Evolutionary conservation across 2,113 vertebrate genomes (phyloP).

Genomic region (Gymnocephalus cernua): DNA sequence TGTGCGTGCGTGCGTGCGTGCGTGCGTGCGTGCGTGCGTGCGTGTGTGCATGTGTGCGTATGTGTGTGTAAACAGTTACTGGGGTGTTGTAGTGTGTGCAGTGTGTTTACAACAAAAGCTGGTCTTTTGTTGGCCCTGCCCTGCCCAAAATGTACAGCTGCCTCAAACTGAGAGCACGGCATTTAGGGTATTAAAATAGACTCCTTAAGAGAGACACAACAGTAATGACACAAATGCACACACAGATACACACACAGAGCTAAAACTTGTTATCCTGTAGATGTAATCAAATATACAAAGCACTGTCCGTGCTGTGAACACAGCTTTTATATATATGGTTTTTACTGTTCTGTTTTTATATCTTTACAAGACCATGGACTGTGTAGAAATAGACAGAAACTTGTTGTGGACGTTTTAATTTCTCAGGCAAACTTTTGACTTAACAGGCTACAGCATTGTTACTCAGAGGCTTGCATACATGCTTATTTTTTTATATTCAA

Average conservation of each 20-base stretch:
- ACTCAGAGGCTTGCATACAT: neutral
- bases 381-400: neutral
- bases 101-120: conserved; percentile 45
- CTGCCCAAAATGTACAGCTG: conserved; percentile 73
- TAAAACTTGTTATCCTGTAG: conserved; percentile 3
- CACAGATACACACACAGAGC: conserved; percentile 26
- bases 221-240: conserved; percentile 13
- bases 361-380: neutral
- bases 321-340: conserved; percentile 12
- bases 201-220: conserved; percentile 29
- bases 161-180: conserved; percentile 67
- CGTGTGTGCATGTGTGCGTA: conserved; percentile 20
- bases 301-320: conserved; percentile 11
- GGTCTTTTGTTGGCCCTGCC: conserved; percentile 72
- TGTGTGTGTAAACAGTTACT: conserved; percentile 9
- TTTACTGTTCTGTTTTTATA: conserved; percentile 33
- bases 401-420: neutral
- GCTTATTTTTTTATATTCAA: neutral
- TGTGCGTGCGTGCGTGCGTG: conserved; percentile 22
- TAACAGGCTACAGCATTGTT: neutral
- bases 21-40: conserved; percentile 26
- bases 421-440: neutral
- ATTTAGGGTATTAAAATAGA: conserved; percentile 85
- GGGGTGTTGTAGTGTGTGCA: conserved; percentile 2
- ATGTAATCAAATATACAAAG: conserved; percentile 31